phyloP scores from a whole-genome alignment of 1,140 invertebrate species.

The Littorina saxatilis region DNA sequence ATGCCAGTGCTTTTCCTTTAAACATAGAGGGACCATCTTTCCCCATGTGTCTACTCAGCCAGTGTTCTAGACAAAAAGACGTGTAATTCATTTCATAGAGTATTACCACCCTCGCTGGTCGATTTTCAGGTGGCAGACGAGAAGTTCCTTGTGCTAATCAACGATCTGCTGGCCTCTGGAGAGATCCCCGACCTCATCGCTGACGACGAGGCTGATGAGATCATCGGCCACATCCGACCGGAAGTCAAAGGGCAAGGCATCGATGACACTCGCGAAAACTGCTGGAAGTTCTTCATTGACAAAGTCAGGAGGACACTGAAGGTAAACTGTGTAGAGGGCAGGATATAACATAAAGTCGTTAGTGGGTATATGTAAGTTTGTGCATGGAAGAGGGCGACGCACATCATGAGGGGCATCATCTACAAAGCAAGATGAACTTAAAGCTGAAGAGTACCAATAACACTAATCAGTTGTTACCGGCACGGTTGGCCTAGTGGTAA shows the following conservation, averaged over 20 bases:
- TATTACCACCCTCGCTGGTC: too few relatives aligned
- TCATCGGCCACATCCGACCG: slow-evolving; percentile 91
- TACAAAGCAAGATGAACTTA: too few relatives aligned
- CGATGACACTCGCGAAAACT: slow-evolving; percentile 93
- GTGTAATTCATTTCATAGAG: too few relatives aligned
- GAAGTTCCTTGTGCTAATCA: slow-evolving; percentile 95
- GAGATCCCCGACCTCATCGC: slow-evolving; percentile 96
- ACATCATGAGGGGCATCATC: neutral
- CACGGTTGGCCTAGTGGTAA: too few relatives aligned
- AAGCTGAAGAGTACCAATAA: too few relatives aligned
- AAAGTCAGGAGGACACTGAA: slow-evolving; percentile 92
- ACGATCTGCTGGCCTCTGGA: slow-evolving; percentile 96
- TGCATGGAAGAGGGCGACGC: neutral
- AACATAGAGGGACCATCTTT: too few relatives aligned
- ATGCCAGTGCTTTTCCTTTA: too few relatives aligned
- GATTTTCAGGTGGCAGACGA: slow-evolving; percentile 94
- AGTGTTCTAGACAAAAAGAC: too few relatives aligned
- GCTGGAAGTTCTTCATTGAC: slow-evolving; percentile 97
- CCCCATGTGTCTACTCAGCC: too few relatives aligned
- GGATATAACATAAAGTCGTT: too few relatives aligned
- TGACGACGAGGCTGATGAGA: slow-evolving; percentile 97
- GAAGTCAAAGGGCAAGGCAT: slow-evolving; percentile 90
- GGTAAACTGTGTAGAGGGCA: slow-evolving; percentile 75
- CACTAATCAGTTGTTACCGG: too few relatives aligned
- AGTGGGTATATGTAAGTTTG: neutral